Evolutionary conservation across 2,888 invertebrate species (phyloP).

Genomic region (Pristionchus maxplancki): DNA sequence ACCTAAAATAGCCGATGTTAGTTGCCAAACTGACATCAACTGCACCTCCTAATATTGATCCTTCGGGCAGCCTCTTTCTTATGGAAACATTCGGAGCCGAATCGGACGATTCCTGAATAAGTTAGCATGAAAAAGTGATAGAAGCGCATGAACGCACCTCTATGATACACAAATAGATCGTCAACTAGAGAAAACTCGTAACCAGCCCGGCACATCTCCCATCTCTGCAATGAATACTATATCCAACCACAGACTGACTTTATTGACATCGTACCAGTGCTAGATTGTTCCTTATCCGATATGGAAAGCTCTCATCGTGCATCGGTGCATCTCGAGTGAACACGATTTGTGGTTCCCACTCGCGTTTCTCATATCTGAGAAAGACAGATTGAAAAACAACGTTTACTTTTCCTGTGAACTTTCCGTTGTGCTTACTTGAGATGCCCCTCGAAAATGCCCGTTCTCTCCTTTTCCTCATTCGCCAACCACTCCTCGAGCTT

Average conservation of each 20-base stretch:
- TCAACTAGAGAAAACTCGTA: slow-evolving; percentile 60
- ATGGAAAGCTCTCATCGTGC: slow-evolving; percentile 58
- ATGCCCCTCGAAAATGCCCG: background rate
- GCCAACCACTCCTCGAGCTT: slow-evolving; percentile 6
- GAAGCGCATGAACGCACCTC: slow-evolving; percentile 48
- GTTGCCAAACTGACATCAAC: background rate
- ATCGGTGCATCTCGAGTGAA: slow-evolving; percentile 53
- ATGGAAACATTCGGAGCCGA: background rate
- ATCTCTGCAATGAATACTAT: slow-evolving; percentile 60
- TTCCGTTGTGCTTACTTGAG: background rate
- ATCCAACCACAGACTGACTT: too few relatives aligned
- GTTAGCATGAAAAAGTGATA: background rate
- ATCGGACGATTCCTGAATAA: background rate
- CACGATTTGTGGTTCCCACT: slow-evolving; percentile 62
- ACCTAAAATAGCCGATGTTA: background rate
- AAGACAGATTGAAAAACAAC: background rate
- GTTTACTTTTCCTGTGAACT: background rate
- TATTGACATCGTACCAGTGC: slow-evolving; percentile 56
- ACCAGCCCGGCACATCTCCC: slow-evolving; percentile 62
- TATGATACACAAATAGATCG: slow-evolving; percentile 63
- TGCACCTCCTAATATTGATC: background rate
- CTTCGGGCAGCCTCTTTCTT: background rate
- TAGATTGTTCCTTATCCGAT: slow-evolving; percentile 60
- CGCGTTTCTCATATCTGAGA: background rate
- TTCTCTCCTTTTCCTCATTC: background rate